Percentiles rank a stretch among this genome's conserved stretches.
These are phyloP conservation scores for Caretta caretta DNA, from an alignment of 2,113 vertebrate species.

Conservation along the genomic window DNA sequence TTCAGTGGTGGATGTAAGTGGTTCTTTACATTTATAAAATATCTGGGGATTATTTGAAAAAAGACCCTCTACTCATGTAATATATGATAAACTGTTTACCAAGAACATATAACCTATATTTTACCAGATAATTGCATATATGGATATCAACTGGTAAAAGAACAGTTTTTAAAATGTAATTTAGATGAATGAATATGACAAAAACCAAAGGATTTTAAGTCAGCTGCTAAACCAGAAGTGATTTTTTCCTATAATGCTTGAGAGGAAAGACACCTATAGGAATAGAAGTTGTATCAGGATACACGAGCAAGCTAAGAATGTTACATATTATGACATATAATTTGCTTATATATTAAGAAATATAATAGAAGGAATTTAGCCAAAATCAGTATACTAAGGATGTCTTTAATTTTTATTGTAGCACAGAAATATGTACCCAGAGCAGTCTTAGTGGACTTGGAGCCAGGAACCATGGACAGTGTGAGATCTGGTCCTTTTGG, in stretches of 20 bases:
- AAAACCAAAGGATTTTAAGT: not conserved
- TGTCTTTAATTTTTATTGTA: constrained; percentile 65
- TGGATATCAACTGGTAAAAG: not conserved
- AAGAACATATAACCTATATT: not conserved
- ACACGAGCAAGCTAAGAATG: not conserved
- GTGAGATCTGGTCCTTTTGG: constrained; percentile 93
- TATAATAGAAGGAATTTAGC: not conserved
- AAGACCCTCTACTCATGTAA: not conserved
- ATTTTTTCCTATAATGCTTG: not conserved
- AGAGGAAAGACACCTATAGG: not conserved
- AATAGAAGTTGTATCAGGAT: not conserved
- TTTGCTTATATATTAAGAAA: not conserved
- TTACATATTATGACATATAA: not conserved
- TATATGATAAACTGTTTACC: not conserved
- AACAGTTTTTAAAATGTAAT: not conserved
- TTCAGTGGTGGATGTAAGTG: not conserved
- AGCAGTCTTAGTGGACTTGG: constrained; percentile 91
- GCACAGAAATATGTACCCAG: constrained; percentile 94
- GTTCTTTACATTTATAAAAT: not conserved
- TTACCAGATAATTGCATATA: not conserved
- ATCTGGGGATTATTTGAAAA: not conserved
- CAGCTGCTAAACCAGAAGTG: not conserved
- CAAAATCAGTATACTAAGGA: not conserved
- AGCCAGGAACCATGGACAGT: constrained; percentile 96
- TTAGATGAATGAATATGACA: not conserved